Conservation (phyloP, 2,113 vertebrate species). For the Platycercus adscitus region DNA sequence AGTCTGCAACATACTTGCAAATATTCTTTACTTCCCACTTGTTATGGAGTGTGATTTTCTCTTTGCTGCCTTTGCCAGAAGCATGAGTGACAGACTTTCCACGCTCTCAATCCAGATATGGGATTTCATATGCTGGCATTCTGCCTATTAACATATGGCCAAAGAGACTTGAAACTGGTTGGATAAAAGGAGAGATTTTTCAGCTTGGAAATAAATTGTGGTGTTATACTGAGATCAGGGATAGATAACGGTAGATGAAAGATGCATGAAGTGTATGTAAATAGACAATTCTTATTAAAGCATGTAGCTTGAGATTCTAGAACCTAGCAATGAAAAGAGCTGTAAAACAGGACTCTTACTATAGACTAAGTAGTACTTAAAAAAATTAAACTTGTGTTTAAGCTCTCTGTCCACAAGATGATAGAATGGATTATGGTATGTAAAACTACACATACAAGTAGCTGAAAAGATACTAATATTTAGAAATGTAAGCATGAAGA, state of each 20-base stretch:
- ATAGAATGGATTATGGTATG: neutral
- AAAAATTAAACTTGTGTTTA: neutral
- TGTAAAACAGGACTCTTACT: neutral
- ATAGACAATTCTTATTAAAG: neutral
- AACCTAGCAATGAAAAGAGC: neutral
- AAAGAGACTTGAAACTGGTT: slow-evolving; percentile 10
- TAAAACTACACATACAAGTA: neutral
- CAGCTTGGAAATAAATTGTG: neutral
- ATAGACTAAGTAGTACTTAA: neutral
- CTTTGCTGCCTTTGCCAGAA: slow-evolving; percentile 21
- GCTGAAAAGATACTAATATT: neutral
- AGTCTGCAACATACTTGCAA: neutral
- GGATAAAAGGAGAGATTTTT: neutral
- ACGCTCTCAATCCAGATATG: neutral
- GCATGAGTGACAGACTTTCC: slow-evolving; percentile 39
- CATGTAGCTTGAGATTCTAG: neutral
- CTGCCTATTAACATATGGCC: slow-evolving; percentile 10
- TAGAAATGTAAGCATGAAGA: neutral
- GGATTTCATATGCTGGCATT: neutral
- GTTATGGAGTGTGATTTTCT: neutral
- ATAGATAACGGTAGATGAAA: neutral
- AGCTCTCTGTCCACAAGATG: neutral
- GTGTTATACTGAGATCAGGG: neutral
- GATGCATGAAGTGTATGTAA: neutral
- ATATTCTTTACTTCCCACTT: slow-evolving; percentile 25